Base-by-base conservation (phyloP, 2,888 invertebrate genomes). In the Iselma pallidipennis region DNA sequence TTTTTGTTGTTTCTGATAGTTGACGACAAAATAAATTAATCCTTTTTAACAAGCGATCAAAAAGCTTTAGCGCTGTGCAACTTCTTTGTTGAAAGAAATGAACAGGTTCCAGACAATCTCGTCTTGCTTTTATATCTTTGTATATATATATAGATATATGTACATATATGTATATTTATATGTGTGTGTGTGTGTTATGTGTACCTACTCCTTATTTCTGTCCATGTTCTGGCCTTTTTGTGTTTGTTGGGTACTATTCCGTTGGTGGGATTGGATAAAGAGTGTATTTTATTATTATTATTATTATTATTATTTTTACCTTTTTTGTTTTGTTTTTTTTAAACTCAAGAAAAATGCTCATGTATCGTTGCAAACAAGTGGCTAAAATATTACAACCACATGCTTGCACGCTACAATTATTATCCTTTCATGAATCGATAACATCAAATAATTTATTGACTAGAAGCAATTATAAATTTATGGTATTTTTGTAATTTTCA, bases 381-480 rank as follows among this genome's bases (percentile, higher is more conserved):
- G 62, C 61, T 63, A 56, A 59, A 54, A 65, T 65, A 59, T 57
- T 19, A 37, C 37, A 37, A 61, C 65, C 60, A 67, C 69, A 71
- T 69, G 66, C 70, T 66, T 71, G 71, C 72, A 72, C 73, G 73
- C 72, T 66, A 72, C 75, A 75, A 76, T 77, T 77, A 76, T 77
- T 77, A 76, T 74, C 74, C 73, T 77, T 77, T 76, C 75, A 74
- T 68, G 71, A 75, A 76, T 76, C 75, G 73, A 75, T 76, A 75
- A 74, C 71, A 69, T 69, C 68, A 71, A 73, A 72, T 75, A 76
- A 75, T 76, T 77, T 75, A 76, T 76, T 76, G 74, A 73, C 69
- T 73, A 69, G 66, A 63, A 67, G 66, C 69, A 66, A 72, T 73
- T 73, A 71, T 72, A 69, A 72, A 60, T 71, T 72, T 71, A 70